Evolutionary conservation across 30 jellyfish, hydroid and myxozoan species (phyloP), one percentile per base, ranked within the genome.

Genomic region (Catostylus mosaicus): DNA sequence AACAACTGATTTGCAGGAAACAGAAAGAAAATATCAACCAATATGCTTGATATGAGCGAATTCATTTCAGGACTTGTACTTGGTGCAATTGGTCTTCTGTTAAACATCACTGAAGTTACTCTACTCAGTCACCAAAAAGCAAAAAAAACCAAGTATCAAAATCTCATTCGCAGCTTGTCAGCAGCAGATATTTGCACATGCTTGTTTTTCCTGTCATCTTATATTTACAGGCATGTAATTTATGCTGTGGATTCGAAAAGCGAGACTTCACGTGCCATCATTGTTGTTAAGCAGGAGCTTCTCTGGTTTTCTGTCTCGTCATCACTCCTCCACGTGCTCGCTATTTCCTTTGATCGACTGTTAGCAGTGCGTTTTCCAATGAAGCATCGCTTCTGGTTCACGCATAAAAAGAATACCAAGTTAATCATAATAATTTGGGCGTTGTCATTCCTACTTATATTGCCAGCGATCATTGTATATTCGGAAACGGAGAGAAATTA

Each of bases 331-430:
- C 95, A 84, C 70, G 95, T 84, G 46, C 83, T 84, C 0, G 88
- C 95, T 18, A 73, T 84, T 22, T 73, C 95, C 1, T 73, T 75
- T 30, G 95, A 84, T 48, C 62, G 95, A 43, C 67, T 84, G 3
- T 62, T 73, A 2, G 95, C 95, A 6, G 46, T 73, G 22, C 95
- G 88, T 22, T 84, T 73, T 47, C 95, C 95, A 40, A 30, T 84
- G n/a, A 84, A 84, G 46, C 88, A 84, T 70, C 95, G 95, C n/a
- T 34, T 59, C 62, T 73, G 88, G 88, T 72, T 60, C 84, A 84
- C 95, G 16, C 37, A 30, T 5, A 50, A 33, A 70, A 84, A 57
- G 43, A 84, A 73, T 63, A 65, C 29, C n/a, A 26, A 18, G 36
- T 23, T 84, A 36, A 73, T 84, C 57, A 48, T 61, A 0, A 56